phyloP scores from a whole-genome alignment of 2,888 invertebrate genomes.

The Lycia hirtaria region DNA sequence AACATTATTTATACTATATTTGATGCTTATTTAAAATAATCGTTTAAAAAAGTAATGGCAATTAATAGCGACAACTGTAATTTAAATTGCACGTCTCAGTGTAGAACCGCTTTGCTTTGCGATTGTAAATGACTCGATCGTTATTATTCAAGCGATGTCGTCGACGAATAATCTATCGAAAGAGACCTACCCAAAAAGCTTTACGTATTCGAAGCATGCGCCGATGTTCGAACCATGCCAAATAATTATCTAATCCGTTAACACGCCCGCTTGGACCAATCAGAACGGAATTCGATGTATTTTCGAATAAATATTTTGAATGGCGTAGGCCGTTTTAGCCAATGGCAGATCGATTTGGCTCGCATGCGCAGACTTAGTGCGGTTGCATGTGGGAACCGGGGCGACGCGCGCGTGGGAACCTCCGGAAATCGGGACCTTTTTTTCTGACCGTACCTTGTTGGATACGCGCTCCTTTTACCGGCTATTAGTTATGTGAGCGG shows the following conservation, averaged over 20 bases:
- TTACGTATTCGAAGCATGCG: slow-evolving; percentile 50
- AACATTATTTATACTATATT: too few species aligned
- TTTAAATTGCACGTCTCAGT: slow-evolving; percentile 26
- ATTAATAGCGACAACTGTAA: too few species aligned
- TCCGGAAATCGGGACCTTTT: slow-evolving; percentile 69
- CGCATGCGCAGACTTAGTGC: slow-evolving; percentile 65
- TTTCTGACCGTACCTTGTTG: slow-evolving; percentile 48
- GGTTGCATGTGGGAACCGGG: slow-evolving; percentile 75
- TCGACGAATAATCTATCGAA: slow-evolving; percentile 45
- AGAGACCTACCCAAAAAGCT: slow-evolving; percentile 40
- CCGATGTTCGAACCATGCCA: slow-evolving; percentile 49
- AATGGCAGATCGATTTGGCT: slow-evolving; percentile 66
- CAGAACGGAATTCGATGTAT: slow-evolving; percentile 64
- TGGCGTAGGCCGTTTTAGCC: slow-evolving; percentile 57
- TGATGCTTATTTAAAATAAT: too few species aligned
- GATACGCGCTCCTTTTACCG: slow-evolving; percentile 50
- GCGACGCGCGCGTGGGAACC: slow-evolving; percentile 73
- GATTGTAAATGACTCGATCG: slow-evolving; percentile 36
- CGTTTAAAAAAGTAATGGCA: too few species aligned
- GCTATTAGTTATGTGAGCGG: slow-evolving; percentile 55
- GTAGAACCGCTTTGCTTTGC: slow-evolving; percentile 33
- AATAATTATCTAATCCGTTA: slow-evolving; percentile 64
- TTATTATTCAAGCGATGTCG: slow-evolving; percentile 44
- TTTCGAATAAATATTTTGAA: slow-evolving; percentile 56
- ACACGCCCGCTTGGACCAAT: slow-evolving; percentile 60